Conservation (phyloP, 2,888 invertebrate genomes). For the Cistogaster globosa region DNA sequence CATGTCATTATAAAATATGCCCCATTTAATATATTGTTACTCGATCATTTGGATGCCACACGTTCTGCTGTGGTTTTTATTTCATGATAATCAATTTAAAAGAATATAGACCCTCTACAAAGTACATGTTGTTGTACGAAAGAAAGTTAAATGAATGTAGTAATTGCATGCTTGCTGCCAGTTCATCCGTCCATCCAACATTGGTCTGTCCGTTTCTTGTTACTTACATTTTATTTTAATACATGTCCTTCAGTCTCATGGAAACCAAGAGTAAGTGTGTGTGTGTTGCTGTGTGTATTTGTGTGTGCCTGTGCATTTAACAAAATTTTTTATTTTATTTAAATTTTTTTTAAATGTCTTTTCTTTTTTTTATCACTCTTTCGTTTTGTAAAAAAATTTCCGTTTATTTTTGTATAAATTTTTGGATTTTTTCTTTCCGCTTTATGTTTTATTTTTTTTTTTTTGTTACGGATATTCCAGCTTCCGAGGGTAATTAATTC, state of each 20-base stretch:
- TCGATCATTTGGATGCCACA: constrained; percentile 65
- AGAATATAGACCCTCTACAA: constrained; percentile 46
- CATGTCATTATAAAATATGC: constrained; percentile 27
- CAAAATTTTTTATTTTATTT: constrained; percentile 63
- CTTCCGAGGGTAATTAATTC: constrained; percentile 82
- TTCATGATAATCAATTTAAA: constrained; percentile 59
- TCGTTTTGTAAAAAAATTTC: constrained; percentile 51
- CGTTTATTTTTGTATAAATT: constrained; percentile 43
- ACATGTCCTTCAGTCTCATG: constrained; percentile 53
- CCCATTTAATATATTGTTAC: constrained; percentile 27
- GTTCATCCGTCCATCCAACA: constrained; percentile 15
- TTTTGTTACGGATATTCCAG: constrained; percentile 73
- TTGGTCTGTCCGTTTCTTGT: constrained; percentile 23
- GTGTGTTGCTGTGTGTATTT: constrained; percentile 38
- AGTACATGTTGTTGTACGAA: constrained; percentile 7
- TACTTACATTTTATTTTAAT: constrained; percentile 57
- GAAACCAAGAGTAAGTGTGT: constrained; percentile 36
- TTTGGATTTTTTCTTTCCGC: constrained; percentile 27
- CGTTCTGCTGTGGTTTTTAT: constrained; percentile 63
- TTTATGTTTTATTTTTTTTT: no score
- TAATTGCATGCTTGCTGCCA: constrained; percentile 51
- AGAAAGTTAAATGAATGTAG: constrained; percentile 42
- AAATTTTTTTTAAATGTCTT: background rate
- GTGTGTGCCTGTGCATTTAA: constrained; percentile 60
- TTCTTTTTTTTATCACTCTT: constrained; percentile 45